A percentile compares a stretch with the other conserved stretches of the same genome.
phyloP scores from a whole-genome alignment of 1,140 invertebrate species.

The Pseudomyrmex cubaensis region DNA sequence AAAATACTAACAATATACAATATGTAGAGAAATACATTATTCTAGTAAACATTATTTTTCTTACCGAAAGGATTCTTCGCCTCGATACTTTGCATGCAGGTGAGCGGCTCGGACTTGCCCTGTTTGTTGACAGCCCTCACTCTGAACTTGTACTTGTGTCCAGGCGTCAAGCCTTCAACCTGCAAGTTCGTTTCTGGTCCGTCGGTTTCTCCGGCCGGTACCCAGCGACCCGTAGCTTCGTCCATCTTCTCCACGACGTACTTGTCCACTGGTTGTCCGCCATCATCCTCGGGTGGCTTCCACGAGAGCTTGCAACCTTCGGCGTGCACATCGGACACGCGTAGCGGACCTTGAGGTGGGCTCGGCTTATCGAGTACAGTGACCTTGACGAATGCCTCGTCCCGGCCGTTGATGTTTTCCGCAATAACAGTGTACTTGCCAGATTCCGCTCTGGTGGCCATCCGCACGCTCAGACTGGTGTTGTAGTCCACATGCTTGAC shows the following conservation, averaged over 20 bases:
- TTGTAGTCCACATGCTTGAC: slow-evolving; percentile 95
- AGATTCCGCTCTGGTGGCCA: slow-evolving; percentile 94
- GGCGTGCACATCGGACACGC: slow-evolving; percentile 93
- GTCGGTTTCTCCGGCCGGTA: slow-evolving; percentile 95
- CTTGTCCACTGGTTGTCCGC: slow-evolving; percentile 94
- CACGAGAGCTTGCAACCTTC: slow-evolving; percentile 94
- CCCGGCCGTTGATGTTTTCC: slow-evolving; percentile 97
- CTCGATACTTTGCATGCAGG: slow-evolving; percentile 94
- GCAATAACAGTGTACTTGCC: slow-evolving; percentile 96
- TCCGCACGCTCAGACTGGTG: slow-evolving; percentile 94
- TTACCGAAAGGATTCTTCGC: slow-evolving; percentile 99
- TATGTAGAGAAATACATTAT: background rate
- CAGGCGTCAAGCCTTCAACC: slow-evolving; percentile 92
- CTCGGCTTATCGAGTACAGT: slow-evolving; percentile 96
- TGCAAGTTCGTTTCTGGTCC: slow-evolving; percentile 90
- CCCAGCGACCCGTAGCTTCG: slow-evolving; percentile 96
- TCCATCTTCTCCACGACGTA: slow-evolving; percentile 98
- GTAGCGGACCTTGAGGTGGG: slow-evolving; percentile 96
- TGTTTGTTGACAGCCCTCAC: slow-evolving; percentile 98
- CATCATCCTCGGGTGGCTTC: slow-evolving; percentile 96
- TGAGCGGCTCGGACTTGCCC: slow-evolving; percentile 97
- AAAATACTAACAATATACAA: background rate
- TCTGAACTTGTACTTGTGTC: slow-evolving; percentile 98
- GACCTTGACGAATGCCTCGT: slow-evolving; percentile 96
- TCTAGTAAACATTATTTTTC: slow-evolving; percentile 31